These are phyloP conservation scores for Ceratina calcarata DNA, from an alignment of 1,140 invertebrate genomes.

Conservation along the genomic window DNA sequence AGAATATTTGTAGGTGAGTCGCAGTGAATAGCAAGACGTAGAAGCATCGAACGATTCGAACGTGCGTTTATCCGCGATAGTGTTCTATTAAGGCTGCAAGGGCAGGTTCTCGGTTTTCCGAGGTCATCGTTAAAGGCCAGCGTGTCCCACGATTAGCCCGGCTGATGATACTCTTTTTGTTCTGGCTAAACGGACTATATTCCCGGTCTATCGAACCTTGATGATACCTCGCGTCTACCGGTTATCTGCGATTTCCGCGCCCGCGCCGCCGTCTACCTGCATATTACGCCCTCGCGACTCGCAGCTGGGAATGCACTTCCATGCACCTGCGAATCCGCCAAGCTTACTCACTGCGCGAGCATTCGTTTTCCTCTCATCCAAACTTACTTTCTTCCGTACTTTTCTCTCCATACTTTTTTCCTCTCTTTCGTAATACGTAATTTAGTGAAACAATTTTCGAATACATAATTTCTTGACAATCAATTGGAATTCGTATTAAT, in stretches of 20 bases:
- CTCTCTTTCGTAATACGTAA: neutral
- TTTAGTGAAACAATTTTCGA: neutral
- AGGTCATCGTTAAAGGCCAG: conserved; percentile 21
- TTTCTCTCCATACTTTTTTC: neutral
- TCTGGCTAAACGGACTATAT: conserved; percentile 40
- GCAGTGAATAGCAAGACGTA: neutral
- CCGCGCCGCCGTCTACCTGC: conserved; percentile 31
- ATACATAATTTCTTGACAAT: neutral
- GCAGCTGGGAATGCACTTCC: conserved; percentile 38
- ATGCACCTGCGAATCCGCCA: conserved; percentile 41
- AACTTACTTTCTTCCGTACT: neutral
- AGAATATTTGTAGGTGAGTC: too few relatives aligned
- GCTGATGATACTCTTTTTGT: conserved; percentile 49
- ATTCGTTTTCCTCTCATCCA: neutral
- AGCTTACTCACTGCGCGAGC: conserved; percentile 36
- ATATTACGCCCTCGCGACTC: conserved; percentile 55
- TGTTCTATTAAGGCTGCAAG: conserved; percentile 19
- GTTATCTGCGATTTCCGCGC: conserved; percentile 54
- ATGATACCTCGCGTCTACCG: conserved; percentile 53
- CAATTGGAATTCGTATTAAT: neutral
- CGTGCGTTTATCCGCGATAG: conserved; percentile 1
- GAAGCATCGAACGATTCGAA: neutral
- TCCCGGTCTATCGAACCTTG: conserved; percentile 48
- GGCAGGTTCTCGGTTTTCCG: conserved; percentile 2
- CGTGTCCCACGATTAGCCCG: conserved; percentile 45